Evolutionary conservation across 2,888 invertebrate genomes (phyloP).

Genomic region (Oligia fasciuncula): DNA sequence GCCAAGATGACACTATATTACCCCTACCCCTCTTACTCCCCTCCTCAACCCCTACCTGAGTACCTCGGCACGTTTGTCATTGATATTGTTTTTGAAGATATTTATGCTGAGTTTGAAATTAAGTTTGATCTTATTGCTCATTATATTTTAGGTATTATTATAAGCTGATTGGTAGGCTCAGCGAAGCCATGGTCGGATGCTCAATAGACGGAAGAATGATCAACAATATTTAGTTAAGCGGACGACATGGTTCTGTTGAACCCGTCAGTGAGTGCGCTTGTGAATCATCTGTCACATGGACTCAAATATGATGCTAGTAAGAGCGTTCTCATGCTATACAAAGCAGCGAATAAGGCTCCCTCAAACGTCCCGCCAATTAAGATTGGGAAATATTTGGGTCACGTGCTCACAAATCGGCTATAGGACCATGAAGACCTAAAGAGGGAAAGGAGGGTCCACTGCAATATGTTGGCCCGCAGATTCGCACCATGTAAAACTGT

Average conservation of each 20-base stretch:
- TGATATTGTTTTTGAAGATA: slow-evolving; percentile 42
- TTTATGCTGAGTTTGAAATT: slow-evolving; percentile 47
- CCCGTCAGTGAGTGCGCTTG: not conserved
- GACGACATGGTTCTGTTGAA: not conserved
- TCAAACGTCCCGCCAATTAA: not conserved
- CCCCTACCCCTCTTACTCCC: slow-evolving; percentile 75
- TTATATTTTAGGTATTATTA: not conserved
- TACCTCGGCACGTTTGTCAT: slow-evolving; percentile 32
- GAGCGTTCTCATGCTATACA: not conserved
- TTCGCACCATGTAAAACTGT: not conserved
- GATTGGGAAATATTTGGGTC: not conserved
- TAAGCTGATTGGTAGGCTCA: too few species aligned
- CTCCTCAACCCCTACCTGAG: slow-evolving; percentile 17
- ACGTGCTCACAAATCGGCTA: not conserved
- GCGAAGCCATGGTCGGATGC: not conserved
- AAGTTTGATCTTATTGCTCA: slow-evolving; percentile 16
- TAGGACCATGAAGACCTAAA: not conserved
- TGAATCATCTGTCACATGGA: not conserved
- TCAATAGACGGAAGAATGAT: not conserved
- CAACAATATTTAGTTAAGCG: not conserved
- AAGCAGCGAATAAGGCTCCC: not conserved
- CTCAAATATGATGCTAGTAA: not conserved
- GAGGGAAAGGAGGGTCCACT: not conserved
- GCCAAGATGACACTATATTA: slow-evolving; percentile 89
- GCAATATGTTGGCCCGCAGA: not conserved